A percentile compares a stretch with the other conserved stretches of the same genome.
phyloP scores from a whole-genome alignment of 1,140 invertebrate genomes.

The Nomia melanderi region DNA sequence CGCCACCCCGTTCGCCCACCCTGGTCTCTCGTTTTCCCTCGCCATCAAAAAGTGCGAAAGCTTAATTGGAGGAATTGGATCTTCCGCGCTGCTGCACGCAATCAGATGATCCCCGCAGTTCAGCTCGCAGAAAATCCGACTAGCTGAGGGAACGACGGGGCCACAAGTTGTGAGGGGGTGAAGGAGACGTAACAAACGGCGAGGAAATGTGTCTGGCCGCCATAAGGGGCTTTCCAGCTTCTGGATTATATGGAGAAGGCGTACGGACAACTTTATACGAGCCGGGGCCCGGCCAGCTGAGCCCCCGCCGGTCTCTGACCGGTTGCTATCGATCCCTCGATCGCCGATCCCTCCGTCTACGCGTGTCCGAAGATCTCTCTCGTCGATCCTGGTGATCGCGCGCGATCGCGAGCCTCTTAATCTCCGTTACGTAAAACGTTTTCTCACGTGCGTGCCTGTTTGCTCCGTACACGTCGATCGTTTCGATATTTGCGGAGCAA shows the following conservation, averaged over 20 bases:
- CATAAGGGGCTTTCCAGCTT: conserved; percentile 52
- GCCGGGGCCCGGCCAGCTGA: not conserved
- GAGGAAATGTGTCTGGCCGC: conserved; percentile 32
- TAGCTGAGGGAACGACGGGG: not conserved
- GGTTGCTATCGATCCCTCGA: conserved; percentile 32
- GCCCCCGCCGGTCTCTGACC: not conserved
- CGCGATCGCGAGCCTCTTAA: not conserved
- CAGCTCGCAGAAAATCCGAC: conserved; percentile 51
- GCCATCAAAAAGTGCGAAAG: conserved; percentile 80
- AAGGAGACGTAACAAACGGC: conserved; percentile 45
- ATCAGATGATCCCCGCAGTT: conserved; percentile 76
- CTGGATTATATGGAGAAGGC: conserved; percentile 47
- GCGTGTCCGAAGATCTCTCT: conserved; percentile 22
- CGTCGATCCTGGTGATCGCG: not conserved
- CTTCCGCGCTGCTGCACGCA: conserved; percentile 73
- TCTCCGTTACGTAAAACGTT: conserved; percentile 17
- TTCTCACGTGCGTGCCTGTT: not conserved
- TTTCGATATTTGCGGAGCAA: too few relatives aligned
- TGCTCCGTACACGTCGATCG: too few relatives aligned
- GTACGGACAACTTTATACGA: conserved; percentile 54
- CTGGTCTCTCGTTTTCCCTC: conserved; percentile 46
- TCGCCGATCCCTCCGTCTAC: conserved; percentile 34
- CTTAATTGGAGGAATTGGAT: conserved; percentile 79
- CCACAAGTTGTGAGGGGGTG: too few relatives aligned
- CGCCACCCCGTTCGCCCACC: not conserved